Percentiles rank a stretch among this genome's conserved stretches.
Evolutionary conservation across 2,888 invertebrate genomes (phyloP).

Genomic region (Gryllus longicercus): DNA sequence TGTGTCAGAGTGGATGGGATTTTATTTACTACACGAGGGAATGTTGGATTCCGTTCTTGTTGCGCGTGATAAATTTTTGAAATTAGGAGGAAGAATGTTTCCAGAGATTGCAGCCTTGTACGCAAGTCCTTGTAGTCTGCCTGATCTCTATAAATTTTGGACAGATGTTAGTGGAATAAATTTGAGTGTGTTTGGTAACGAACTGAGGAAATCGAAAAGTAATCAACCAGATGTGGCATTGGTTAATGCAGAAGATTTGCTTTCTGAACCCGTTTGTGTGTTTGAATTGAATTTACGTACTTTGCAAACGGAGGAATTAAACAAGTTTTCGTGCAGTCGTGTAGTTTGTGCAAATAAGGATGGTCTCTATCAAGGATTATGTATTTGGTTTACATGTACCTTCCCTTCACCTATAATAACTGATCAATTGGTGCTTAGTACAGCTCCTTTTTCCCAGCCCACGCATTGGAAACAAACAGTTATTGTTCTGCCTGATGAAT

Average conservation of each 20-base stretch:
- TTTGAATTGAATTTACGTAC: slow-evolving; percentile 67
- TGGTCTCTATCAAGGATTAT: slow-evolving; percentile 58
- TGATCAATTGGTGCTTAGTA: slow-evolving; percentile 51
- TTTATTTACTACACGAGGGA: slow-evolving; percentile 90
- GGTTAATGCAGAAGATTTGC: slow-evolving; percentile 56
- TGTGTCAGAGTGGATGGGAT: slow-evolving; percentile 98
- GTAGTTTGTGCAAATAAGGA: slow-evolving; percentile 56
- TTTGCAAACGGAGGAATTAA: slow-evolving; percentile 57
- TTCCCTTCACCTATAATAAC: slow-evolving; percentile 57
- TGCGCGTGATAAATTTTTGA: slow-evolving; percentile 78
- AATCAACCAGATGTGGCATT: slow-evolving; percentile 64
- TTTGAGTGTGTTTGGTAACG: slow-evolving; percentile 61
- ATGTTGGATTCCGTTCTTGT: slow-evolving; percentile 88
- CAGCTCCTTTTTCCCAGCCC: slow-evolving; percentile 53
- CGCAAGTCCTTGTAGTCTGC: slow-evolving; percentile 59
- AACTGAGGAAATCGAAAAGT: slow-evolving; percentile 60
- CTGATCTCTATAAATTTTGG: slow-evolving; percentile 71
- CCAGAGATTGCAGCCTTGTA: slow-evolving; percentile 70
- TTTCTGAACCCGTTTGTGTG: slow-evolving; percentile 62
- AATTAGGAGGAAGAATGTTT: slow-evolving; percentile 68
- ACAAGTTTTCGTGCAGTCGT: slow-evolving; percentile 58
- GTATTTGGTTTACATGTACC: slow-evolving; percentile 75
- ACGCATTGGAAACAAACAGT: slow-evolving; percentile 75
- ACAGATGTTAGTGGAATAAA: slow-evolving; percentile 72
- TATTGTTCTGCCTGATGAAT: slow-evolving; percentile 68